phyloP scores from a whole-genome alignment of 1,140 invertebrate genomes.

The Rhopalosiphum padi region DNA sequence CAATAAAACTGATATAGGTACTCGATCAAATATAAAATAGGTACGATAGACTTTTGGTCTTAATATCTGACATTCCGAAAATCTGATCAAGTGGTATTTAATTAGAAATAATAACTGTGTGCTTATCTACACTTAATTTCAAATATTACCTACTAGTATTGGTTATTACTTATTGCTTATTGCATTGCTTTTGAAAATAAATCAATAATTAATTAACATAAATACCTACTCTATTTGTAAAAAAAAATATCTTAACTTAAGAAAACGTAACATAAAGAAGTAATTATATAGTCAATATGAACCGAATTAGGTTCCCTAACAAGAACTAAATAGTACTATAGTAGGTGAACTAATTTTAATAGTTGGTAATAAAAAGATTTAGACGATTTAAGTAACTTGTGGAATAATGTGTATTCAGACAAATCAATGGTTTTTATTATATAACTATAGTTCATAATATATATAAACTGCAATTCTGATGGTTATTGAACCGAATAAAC shows the following conservation, averaged over 20 bases:
- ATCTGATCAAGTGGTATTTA: neutral
- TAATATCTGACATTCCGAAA: neutral
- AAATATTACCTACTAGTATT: neutral
- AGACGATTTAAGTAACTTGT: neutral
- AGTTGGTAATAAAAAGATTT: neutral
- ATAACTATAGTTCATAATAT: neutral
- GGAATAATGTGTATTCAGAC: neutral
- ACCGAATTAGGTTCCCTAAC: neutral
- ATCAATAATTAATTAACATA: neutral
- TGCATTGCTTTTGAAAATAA: too few species aligned
- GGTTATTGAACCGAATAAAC: slow-evolving; percentile 49
- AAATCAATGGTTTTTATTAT: neutral
- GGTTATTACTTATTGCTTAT: neutral
- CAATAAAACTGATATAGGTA: neutral
- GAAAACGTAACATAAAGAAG: neutral
- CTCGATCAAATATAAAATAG: neutral
- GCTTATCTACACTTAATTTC: neutral
- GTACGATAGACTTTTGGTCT: neutral
- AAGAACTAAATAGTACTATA: neutral
- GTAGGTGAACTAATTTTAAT: neutral
- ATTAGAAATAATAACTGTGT: neutral
- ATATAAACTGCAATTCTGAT: neutral
- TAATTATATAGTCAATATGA: neutral
- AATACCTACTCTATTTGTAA: neutral
- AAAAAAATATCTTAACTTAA: neutral